phyloP scores from a whole-genome alignment of 2,888 invertebrate genomes.

The Lasioglossum calceatum region DNA sequence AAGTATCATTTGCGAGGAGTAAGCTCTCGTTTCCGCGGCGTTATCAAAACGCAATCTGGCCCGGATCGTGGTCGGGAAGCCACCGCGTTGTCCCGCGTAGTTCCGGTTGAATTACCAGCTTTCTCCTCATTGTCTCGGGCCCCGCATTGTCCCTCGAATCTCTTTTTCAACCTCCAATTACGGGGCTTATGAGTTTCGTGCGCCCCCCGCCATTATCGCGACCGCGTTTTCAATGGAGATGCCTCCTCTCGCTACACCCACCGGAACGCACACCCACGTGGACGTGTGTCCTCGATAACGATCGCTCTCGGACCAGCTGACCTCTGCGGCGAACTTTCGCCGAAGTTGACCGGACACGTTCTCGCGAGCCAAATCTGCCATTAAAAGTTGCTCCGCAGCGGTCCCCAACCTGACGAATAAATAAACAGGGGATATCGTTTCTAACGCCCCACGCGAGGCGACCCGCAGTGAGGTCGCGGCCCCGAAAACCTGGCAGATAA shows the following conservation, averaged over 20 bases:
- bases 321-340: conserved; percentile 1
- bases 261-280: background rate
- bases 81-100: background rate
- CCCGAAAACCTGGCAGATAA: too few species aligned
- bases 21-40: background rate
- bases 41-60: background rate
- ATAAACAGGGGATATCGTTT: background rate
- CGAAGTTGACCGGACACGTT: background rate
- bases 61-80: background rate
- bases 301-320: background rate
- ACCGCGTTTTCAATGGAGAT: background rate
- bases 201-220: background rate
- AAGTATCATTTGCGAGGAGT: background rate
- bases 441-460: background rate
- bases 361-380: background rate
- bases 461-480: too few species aligned
- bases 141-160: background rate
- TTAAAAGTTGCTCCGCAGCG: background rate
- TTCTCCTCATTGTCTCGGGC: background rate
- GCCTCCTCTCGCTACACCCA: background rate
- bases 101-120: background rate
- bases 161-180: background rate
- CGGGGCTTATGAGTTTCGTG: background rate
- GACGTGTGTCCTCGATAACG: background rate
- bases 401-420: background rate